phyloP scores from a whole-genome alignment of 2,888 invertebrate species.

The Acronicta alni region DNA sequence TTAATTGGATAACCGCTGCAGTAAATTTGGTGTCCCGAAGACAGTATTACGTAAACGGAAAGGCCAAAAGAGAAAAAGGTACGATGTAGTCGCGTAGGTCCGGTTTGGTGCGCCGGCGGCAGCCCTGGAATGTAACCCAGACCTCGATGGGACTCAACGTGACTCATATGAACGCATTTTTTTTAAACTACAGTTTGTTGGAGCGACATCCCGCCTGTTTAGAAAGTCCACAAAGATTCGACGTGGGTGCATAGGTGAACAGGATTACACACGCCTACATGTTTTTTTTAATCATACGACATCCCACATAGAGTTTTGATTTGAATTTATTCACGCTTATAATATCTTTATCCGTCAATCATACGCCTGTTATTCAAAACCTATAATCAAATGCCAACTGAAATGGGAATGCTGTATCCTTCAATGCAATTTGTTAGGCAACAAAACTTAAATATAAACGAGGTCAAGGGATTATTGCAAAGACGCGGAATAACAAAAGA shows the following conservation, averaged over 20 bases:
- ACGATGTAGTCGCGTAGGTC: constrained; percentile 63
- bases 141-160: constrained; percentile 80
- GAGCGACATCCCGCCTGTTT: constrained; percentile 69
- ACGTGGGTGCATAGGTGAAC: constrained; percentile 82
- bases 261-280: constrained; percentile 75
- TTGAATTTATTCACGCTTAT: constrained; percentile 50
- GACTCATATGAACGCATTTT: constrained; percentile 78
- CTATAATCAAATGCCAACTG: constrained; percentile 27
- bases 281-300: constrained; percentile 63
- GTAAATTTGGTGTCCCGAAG: constrained; percentile 43
- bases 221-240: constrained; percentile 72
- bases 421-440: constrained; percentile 25
- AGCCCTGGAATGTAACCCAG: constrained; percentile 87
- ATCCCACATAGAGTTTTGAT: constrained; percentile 60
- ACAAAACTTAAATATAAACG: constrained; percentile 32
- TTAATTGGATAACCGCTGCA: constrained; percentile 29
- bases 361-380: constrained; percentile 38
- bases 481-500: constrained; percentile 7
- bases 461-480: constrained; percentile 34
- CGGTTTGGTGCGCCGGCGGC: constrained; percentile 71
- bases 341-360: constrained; percentile 41
- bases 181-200: constrained; percentile 64
- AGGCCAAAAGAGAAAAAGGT: constrained; percentile 60
- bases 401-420: constrained; percentile 34
- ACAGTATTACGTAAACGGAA: constrained; percentile 69